These are phyloP conservation scores for Penelope pileata DNA, from an alignment of 2,113 vertebrate genomes.

Conservation along the genomic window DNA sequence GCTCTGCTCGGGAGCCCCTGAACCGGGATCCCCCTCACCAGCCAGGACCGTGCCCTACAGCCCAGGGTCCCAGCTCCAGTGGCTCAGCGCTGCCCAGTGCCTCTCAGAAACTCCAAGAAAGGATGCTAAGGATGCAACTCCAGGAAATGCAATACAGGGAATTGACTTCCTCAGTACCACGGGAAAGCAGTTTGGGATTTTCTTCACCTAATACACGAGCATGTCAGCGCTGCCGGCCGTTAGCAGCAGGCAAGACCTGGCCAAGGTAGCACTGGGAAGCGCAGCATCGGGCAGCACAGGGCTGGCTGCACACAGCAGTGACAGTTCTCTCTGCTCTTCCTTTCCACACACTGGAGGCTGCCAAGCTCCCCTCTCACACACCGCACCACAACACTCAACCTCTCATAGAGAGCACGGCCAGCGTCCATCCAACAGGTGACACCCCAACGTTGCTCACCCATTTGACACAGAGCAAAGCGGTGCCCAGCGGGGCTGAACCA, in stretches of 20 bases:
- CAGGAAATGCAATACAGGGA: not conserved
- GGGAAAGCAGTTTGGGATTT: not conserved
- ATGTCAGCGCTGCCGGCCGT: not conserved
- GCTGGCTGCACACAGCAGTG: not conserved
- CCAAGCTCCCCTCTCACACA: not conserved
- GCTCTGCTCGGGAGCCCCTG: not conserved
- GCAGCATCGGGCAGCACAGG: fast-evolving
- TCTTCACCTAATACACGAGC: not conserved
- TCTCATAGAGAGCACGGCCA: not conserved
- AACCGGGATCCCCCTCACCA: not conserved
- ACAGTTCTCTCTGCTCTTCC: not conserved
- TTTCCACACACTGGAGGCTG: not conserved
- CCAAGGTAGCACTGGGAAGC: fast-evolving
- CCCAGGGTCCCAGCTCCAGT: not conserved
- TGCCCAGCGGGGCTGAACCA: not conserved
- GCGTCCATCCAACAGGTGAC: not conserved
- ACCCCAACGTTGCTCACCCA: not conserved
- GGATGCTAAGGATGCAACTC: not conserved
- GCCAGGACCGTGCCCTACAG: not conserved
- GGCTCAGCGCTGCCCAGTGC: not conserved
- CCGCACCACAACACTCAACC: not conserved
- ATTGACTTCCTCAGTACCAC: not conserved
- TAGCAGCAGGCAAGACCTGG: not conserved
- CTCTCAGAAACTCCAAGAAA: not conserved
- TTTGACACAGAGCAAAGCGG: not conserved